Conservation (phyloP, 2,888 invertebrate species). For the Automeris io region DNA sequence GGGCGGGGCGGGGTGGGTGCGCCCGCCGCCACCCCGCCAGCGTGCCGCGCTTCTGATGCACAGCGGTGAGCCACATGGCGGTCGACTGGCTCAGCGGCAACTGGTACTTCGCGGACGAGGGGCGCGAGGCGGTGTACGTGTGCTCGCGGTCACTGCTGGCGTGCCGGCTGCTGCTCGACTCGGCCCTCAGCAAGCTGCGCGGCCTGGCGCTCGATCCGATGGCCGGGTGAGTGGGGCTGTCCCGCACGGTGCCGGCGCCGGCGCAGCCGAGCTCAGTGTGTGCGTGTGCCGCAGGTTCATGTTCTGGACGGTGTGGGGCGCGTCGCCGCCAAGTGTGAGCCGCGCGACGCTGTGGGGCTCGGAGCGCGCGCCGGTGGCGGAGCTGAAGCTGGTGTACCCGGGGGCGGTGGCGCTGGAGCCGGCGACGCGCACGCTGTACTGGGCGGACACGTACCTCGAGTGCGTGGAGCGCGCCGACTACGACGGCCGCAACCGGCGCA, state of each 20-base stretch:
- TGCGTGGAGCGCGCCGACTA: constrained; percentile 87
- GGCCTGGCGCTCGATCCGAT: constrained; percentile 87
- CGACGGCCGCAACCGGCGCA: constrained; percentile 81
- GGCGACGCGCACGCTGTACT: constrained; percentile 83
- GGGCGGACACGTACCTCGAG: constrained; percentile 89
- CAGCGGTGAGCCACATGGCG: constrained; percentile 85
- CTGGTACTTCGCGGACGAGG: constrained; percentile 89
- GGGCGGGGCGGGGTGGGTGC: constrained; percentile 39
- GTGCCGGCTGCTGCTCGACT: constrained; percentile 84
- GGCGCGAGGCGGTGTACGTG: constrained; percentile 82
- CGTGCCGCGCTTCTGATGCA: constrained; percentile 61
- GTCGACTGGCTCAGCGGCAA: constrained; percentile 91
- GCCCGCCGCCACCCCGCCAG: constrained; percentile 74
- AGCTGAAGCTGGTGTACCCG: constrained; percentile 85
- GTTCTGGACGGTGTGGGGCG: constrained; percentile 88
- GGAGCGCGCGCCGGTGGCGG: constrained; percentile 77
- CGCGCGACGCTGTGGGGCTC: constrained; percentile 81
- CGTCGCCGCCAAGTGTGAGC: constrained; percentile 78
- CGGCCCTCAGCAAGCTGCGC: constrained; percentile 81
- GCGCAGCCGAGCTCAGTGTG: neutral
- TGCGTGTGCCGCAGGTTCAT: constrained; percentile 66
- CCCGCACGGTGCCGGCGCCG: constrained; percentile 9
- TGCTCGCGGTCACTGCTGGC: constrained; percentile 78
- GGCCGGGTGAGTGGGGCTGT: constrained; percentile 28
- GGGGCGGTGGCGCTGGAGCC: constrained; percentile 84